Base-by-base conservation (phyloP, 2,113 vertebrate genomes). In the Hypomesus transpacificus region DNA sequence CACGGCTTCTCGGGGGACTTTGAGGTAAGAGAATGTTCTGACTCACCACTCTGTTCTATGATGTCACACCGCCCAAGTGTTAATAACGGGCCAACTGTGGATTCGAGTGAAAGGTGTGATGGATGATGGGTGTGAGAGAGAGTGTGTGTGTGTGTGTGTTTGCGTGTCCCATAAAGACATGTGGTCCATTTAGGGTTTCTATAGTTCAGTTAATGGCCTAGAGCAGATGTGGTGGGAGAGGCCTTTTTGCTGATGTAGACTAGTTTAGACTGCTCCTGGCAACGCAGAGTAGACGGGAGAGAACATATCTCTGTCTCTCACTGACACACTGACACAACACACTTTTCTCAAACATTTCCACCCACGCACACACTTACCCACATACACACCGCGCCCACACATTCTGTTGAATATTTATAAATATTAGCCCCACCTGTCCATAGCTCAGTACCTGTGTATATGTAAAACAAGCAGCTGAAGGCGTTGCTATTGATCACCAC, bases 1-100 rank as follows among this genome's bases (percentile, higher is more conserved):
- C 95, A 93, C 64, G 94, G 95, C 70, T 98, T 96, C 89, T 95
- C 96, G 0, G 93, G 96, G 83, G 94, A 98, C 60, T 98, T 97
- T 89, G 95, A 98, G 95, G 96, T 98, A 92, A 87, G 80, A 14
- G 18, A 4, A 8, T 22, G 18, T 64, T 39, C 21, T 14, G 53
- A 24, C 34, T 46, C 31, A 46, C 1, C 39, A 46, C 39, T 46
- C 5, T 39, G 7, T n/a, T 50, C 31, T 28, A 31, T 16, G 14
- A 62, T 39, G 56, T 11, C 21, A 7, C n/a, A 58, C 56, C 11
- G 9, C 21, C 56, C 56, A n/a, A 58, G 56, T 21, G 9, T 9
- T 13, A 58, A 58, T 11, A 58, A 13, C 56, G 14, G 56, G 20
- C 13, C 56, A 58, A 46, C 39, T 46, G 39, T 11, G 39, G 39